Base-by-base conservation (phyloP, 2,797 vertebrate genomes). In the Tympanoctomys barrerae region DNA sequence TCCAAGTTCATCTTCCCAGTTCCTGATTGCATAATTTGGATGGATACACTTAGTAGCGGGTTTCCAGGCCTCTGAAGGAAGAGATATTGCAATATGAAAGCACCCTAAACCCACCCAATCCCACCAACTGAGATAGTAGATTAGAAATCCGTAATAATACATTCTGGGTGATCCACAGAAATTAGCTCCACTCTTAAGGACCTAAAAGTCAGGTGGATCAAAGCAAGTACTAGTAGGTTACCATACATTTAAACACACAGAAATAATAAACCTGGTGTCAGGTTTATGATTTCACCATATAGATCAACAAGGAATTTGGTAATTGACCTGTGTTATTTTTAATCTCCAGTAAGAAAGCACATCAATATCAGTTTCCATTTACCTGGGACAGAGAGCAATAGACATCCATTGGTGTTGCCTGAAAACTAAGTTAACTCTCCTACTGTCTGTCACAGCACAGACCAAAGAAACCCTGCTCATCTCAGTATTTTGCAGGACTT, bases 241-340 rank as follows among this genome's bases (percentile, higher is more conserved):
- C 42, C 24, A 87, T 62, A 90, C 73, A 79, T 33, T 77, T 92
- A 75, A 91, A 95, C 14, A 62, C 61, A 10, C 9, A 4, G 28
- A 64, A 79, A 46, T 57, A 31, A n/a, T 46, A 82, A 14, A 28
- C 39, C 8, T 13, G 59, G 31, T 61, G 59, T 52, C 57, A 80
- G 57, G 57, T 59, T 36, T 7, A 12, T 16, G 36, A 54, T 89
- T 68, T 89, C 87, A 87, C 49, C 73, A 62, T 82, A 61, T 52
- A 54, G 28, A 66, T 82, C 91, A 89, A 24, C 24, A 84, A 11
- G 89, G 22, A 33, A 39, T 87, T 7, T 73, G 28, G 33, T 33
- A 83, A 42, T 21, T 79, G 39, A 90, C 31, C 42, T 93, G 33
- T 36, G 10, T 68, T 89, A 71, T 79, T 94, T 90, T 93, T 94